Evolutionary conservation across 2,797 vertebrate genomes (phyloP).

Genomic region (Parauchenoglanis punctatus): DNA sequence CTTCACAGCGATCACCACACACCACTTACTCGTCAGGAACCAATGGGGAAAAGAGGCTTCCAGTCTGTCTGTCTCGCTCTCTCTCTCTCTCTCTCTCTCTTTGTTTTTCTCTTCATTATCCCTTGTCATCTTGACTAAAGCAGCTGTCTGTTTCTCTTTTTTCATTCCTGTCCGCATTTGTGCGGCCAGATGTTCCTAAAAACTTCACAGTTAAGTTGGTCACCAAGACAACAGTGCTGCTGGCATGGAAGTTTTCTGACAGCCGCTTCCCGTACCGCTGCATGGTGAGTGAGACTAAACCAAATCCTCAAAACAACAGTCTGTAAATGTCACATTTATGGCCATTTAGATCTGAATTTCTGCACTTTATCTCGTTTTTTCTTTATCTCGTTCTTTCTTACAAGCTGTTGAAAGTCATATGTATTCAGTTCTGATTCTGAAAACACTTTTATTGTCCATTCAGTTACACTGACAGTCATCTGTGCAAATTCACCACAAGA

Average conservation of each 20-base stretch:
- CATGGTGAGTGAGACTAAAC: constrained; percentile 76
- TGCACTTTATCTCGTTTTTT: background rate
- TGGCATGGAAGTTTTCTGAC: constrained; percentile 94
- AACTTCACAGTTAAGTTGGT: constrained; percentile 98
- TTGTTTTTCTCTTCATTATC: constrained; percentile 59
- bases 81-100: constrained; percentile 54
- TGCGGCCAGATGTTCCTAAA: constrained; percentile 89
- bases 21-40: constrained; percentile 68
- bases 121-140: constrained; percentile 56
- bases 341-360: background rate
- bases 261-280: constrained; percentile 80
- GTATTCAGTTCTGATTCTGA: background rate
- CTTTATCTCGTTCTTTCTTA: no score
- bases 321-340: background rate
- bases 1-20: constrained; percentile 77
- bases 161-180: constrained; percentile 47
- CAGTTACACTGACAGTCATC: background rate
- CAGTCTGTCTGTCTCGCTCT: constrained; percentile 55
- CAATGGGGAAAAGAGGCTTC: constrained; percentile 60
- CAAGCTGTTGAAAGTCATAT: background rate
- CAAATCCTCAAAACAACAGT: background rate
- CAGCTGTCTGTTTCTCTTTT: constrained; percentile 32
- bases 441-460: background rate
- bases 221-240: constrained; percentile 89
- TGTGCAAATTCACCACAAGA: background rate